Percentiles rank a stretch among this genome's conserved stretches.
These are phyloP conservation scores for Sminthurinus aureus DNA, from an alignment of 2,888 invertebrate species.

Conservation along the genomic window DNA sequence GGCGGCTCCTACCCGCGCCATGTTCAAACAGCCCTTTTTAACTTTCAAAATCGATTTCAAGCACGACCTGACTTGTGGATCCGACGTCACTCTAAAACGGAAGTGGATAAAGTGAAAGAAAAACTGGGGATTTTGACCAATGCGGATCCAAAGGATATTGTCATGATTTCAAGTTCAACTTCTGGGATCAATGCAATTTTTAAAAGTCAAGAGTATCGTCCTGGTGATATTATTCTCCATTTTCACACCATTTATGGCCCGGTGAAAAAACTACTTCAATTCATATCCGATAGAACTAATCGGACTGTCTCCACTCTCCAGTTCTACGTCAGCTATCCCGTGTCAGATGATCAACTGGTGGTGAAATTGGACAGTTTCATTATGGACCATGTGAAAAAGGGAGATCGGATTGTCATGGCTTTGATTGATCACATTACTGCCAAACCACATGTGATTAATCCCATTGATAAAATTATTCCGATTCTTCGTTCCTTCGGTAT, in stretches of 20 bases:
- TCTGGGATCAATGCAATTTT: slow-evolving; percentile 53
- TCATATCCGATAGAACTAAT: too few relatives aligned
- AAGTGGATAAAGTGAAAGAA: slow-evolving; percentile 38
- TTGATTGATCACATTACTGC: too few relatives aligned
- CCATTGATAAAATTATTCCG: too few relatives aligned
- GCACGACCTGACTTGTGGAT: slow-evolving; percentile 51
- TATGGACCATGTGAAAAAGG: too few relatives aligned
- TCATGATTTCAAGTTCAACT: slow-evolving; percentile 24
- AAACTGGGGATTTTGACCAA: slow-evolving; percentile 41
- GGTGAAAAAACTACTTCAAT: too few relatives aligned
- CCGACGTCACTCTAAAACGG: slow-evolving; percentile 39
- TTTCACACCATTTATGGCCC: slow-evolving; percentile 45
- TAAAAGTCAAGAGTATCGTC: slow-evolving; percentile 43
- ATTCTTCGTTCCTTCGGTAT: too few relatives aligned
- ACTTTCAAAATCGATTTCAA: slow-evolving; percentile 44
- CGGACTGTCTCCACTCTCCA: too few relatives aligned
- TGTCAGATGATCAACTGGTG: too few relatives aligned
- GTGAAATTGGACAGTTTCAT: too few relatives aligned
- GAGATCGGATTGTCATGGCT: too few relatives aligned
- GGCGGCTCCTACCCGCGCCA: slow-evolving; percentile 52
- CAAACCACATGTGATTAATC: too few relatives aligned
- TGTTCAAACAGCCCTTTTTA: slow-evolving; percentile 39
- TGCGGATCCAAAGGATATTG: slow-evolving; percentile 34
- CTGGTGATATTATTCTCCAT: slow-evolving; percentile 48
- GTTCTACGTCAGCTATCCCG: too few relatives aligned